Percentiles rank a stretch among this genome's conserved stretches.
phyloP scores from a whole-genome alignment of 2,113 vertebrate species.

The Gambusia affinis region DNA sequence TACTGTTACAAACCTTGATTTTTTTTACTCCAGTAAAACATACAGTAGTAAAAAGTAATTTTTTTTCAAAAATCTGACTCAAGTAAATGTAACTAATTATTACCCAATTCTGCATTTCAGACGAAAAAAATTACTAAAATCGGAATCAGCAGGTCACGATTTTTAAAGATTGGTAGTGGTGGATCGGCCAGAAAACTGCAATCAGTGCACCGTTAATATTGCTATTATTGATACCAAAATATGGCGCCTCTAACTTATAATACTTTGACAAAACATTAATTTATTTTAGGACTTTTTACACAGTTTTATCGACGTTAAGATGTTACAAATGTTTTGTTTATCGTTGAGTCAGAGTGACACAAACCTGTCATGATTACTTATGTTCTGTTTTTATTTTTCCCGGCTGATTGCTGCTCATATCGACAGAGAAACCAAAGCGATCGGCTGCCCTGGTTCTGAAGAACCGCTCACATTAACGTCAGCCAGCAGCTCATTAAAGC shows the following conservation, averaged over 20 bases:
- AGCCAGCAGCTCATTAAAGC: slow-evolving; percentile 59
- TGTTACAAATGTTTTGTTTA: neutral
- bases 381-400: neutral
- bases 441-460: slow-evolving; percentile 34
- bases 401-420: slow-evolving; percentile 18
- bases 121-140: no score
- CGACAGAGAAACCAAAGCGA: slow-evolving; percentile 18
- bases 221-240: no score
- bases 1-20: neutral
- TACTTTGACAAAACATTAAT: neutral
- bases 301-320: neutral
- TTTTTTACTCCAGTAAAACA: neutral
- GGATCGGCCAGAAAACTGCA: no score
- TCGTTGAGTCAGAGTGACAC: neutral
- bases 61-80: no score
- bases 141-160: no score
- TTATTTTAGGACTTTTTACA: neutral
- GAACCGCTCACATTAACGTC: slow-evolving; percentile 54
- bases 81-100: no score
- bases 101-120: no score
- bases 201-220: no score
- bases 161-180: no score
- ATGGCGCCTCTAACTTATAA: no score
- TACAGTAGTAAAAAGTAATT: no score
- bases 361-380: neutral